Evolutionary conservation across 2,888 invertebrate genomes (phyloP).

Genomic region (Drosophila siamana): DNA sequence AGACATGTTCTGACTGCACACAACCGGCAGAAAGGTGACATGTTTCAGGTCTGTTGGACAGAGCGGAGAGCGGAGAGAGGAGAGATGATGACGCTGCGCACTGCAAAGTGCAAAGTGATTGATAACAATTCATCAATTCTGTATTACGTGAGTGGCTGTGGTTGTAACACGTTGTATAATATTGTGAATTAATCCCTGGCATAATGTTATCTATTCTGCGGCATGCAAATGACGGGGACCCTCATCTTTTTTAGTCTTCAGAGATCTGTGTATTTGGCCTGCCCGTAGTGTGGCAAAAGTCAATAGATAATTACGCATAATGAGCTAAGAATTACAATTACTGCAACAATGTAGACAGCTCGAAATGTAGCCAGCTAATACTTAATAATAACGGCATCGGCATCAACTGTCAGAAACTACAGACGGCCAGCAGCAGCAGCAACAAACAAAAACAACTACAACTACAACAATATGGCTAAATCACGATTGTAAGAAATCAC

Average conservation of each 20-base stretch:
- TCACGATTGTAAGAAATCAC: constrained; percentile 69
- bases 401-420: constrained; percentile 20
- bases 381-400: constrained; percentile 51
- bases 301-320: constrained; percentile 45
- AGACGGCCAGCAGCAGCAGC: background rate
- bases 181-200: background rate
- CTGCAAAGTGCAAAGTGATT: background rate
- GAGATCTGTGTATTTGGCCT: background rate
- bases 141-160: no score
- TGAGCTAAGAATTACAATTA: constrained; percentile 54
- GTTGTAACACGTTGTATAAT: background rate
- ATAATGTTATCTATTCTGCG: background rate
- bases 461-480: constrained; percentile 48
- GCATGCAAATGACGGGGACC: background rate
- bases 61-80: no score
- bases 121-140: background rate
- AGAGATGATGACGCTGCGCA: no score
- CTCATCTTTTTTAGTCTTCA: constrained; percentile 1
- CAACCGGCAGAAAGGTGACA: constrained; percentile 8
- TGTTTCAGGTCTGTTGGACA: background rate
- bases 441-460: constrained; percentile 17
- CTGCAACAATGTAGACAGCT: constrained; percentile 38
- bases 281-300: constrained; percentile 25
- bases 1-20: constrained; percentile 18
- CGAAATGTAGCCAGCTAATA: constrained; percentile 43